Conservation (phyloP, 2,113 vertebrate genomes). For the Hucho hucho region DNA sequence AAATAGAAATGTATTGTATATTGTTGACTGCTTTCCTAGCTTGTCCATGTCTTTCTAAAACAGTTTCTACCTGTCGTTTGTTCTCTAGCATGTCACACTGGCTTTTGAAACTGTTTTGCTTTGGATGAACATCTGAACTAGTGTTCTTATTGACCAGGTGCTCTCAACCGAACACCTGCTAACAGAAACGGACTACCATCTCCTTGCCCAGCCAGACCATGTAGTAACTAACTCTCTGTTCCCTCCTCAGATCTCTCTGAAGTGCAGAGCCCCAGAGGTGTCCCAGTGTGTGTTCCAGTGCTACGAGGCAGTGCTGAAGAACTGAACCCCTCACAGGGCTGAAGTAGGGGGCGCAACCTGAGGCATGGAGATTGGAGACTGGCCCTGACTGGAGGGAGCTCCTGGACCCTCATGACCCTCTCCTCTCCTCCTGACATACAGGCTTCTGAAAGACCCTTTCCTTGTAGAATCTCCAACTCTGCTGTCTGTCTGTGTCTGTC, state of each 20-base stretch:
- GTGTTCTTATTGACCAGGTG: not conserved
- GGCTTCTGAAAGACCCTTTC: constrained; percentile 4
- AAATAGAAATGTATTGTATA: not conserved
- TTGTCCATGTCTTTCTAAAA: not conserved
- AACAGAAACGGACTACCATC: not conserved
- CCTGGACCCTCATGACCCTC: constrained; percentile 9
- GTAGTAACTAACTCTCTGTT: not conserved
- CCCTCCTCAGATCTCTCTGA: constrained; percentile 84
- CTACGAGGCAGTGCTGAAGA: constrained; percentile 91
- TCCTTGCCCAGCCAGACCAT: not conserved
- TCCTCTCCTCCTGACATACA: constrained; percentile 6
- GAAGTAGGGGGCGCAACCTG: not conserved
- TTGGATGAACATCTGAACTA: not conserved
- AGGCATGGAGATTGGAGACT: not conserved
- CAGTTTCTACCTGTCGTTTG: no score
- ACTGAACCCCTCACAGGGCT: constrained; percentile 70
- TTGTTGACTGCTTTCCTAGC: not conserved
- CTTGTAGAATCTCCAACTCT: constrained; percentile 10
- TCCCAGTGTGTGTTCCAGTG: constrained; percentile 88
- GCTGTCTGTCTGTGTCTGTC: constrained; percentile 4
- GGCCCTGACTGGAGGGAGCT: constrained; percentile 22
- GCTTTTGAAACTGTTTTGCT: not conserved
- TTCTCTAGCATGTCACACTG: not conserved
- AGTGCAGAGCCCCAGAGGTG: constrained; percentile 91
- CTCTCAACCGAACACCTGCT: not conserved